phyloP scores from a whole-genome alignment of 2,888 invertebrate species.

The Lepetodrilus schrolli region DNA sequence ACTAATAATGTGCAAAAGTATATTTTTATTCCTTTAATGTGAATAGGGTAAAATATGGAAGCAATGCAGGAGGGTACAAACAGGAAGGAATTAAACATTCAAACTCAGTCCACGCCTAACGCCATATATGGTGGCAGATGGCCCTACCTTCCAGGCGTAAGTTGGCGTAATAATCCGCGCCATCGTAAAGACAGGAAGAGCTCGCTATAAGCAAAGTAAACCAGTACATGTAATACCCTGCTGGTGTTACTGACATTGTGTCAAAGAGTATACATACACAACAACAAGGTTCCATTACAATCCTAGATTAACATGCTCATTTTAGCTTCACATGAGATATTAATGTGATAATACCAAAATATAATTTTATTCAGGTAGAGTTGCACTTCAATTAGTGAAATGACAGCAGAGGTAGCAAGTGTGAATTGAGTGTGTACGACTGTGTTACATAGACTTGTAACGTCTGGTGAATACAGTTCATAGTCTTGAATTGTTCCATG shows the following conservation, averaged over 20 bases:
- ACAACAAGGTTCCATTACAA: background rate
- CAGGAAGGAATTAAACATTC: no score
- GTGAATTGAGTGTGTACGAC: no score
- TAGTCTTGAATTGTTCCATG: no score
- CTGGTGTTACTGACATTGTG: no score
- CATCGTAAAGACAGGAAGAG: conserved; percentile 1
- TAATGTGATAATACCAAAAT: background rate
- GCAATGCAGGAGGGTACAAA: no score
- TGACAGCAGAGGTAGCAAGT: no score
- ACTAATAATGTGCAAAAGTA: no score
- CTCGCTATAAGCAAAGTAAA: background rate
- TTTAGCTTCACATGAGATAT: background rate
- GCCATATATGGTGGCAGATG: background rate
- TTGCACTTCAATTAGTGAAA: background rate
- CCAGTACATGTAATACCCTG: background rate
- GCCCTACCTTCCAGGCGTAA: conserved; percentile 7
- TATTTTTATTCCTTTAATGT: no score
- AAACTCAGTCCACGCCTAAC: no score
- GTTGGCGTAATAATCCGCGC: background rate
- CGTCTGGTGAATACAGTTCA: no score
- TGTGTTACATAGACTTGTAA: no score
- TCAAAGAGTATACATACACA: background rate
- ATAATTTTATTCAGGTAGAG: background rate
- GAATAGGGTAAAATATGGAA: no score
- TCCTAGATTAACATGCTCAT: background rate